A percentile compares a stretch with the other conserved stretches of the same genome.
phyloP scores from a whole-genome alignment of 2,797 vertebrate species.

The Cirrhinus molitorella region DNA sequence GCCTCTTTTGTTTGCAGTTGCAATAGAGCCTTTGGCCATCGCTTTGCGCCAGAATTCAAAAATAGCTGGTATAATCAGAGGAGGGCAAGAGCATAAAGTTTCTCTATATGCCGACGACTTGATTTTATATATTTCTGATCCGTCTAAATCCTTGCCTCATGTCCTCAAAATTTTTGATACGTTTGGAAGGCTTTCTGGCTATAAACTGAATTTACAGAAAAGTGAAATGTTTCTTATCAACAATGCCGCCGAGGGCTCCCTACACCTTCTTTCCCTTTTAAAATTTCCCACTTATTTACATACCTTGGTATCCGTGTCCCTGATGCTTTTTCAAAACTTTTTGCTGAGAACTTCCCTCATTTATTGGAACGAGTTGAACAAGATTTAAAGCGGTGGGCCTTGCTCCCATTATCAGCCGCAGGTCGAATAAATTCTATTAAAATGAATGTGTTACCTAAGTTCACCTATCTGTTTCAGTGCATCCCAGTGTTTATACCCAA shows the following conservation, averaged over 20 bases:
- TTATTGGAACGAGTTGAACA: neutral
- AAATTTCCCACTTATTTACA: neutral
- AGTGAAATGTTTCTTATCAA: neutral
- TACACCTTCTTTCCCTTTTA: neutral
- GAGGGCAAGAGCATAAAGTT: neutral
- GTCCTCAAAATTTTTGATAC: neutral
- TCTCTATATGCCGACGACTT: neutral
- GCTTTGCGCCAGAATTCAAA: neutral
- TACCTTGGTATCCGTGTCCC: neutral
- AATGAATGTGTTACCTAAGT: constrained; percentile 1
- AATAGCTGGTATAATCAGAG: neutral
- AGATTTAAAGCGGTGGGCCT: neutral
- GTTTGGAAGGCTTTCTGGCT: neutral
- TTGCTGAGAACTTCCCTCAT: neutral
- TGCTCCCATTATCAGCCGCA: neutral
- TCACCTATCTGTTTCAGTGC: neutral
- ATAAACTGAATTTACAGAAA: neutral
- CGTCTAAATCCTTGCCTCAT: neutral
- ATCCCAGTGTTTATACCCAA: neutral
- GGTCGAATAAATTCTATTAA: neutral
- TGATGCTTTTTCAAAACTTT: neutral
- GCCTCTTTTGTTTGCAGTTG: neutral
- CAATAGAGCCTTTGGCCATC: too few species aligned
- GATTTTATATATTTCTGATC: neutral
- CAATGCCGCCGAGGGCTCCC: neutral